phyloP scores from a whole-genome alignment of 2,113 vertebrate species.

The Colaptes auratus region DNA sequence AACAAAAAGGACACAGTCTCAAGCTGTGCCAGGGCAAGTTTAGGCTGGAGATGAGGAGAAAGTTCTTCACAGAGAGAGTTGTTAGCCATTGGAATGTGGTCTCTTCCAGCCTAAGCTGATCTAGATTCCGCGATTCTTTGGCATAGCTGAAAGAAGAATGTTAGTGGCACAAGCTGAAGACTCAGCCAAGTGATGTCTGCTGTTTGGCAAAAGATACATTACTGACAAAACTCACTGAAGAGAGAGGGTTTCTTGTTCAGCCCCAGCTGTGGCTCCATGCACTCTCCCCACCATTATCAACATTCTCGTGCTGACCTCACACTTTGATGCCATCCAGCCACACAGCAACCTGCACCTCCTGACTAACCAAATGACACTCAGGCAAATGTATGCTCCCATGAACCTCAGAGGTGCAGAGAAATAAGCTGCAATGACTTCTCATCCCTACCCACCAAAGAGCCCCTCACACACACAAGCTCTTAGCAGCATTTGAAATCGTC shows the following conservation, averaged over 20 bases:
- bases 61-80: too few relatives aligned
- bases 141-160: background rate
- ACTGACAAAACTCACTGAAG: background rate
- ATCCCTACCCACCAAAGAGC: background rate
- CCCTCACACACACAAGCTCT: background rate
- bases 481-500: background rate
- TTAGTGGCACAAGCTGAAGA: background rate
- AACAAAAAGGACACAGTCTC: too few relatives aligned
- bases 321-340: background rate
- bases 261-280: background rate
- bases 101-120: too few relatives aligned
- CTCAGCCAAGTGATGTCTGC: background rate
- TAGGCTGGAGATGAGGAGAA: too few relatives aligned
- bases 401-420: background rate
- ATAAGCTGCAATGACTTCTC: background rate
- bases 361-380: background rate
- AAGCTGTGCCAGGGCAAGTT: too few relatives aligned
- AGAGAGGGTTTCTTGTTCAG: background rate
- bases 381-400: background rate
- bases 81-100: too few relatives aligned
- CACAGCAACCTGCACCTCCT: fast-evolving
- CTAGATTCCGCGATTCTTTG: too few relatives aligned
- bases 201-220: background rate
- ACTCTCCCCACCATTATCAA: background rate
- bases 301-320: background rate